phyloP scores from a whole-genome alignment of 2,113 vertebrate genomes.

The Embiotoca jacksoni region DNA sequence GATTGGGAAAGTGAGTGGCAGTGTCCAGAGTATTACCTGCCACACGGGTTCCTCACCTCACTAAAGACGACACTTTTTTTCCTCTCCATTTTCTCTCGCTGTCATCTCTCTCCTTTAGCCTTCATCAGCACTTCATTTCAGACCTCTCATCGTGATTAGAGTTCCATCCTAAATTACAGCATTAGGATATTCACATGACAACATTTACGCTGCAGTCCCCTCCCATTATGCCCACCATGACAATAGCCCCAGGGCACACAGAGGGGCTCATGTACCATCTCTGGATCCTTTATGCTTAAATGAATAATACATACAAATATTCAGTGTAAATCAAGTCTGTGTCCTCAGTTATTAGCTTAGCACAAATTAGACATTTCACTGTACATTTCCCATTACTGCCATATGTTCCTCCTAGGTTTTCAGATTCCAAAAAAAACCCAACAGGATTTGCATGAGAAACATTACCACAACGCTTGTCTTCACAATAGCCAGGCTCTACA shows the following conservation, averaged over 20 bases:
- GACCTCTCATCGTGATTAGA: constrained; percentile 34
- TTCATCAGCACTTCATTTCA: constrained; percentile 37
- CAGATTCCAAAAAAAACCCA: constrained; percentile 14
- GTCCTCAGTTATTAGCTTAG: constrained; percentile 53
- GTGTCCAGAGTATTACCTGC: constrained; percentile 66
- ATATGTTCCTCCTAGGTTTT: constrained; percentile 46
- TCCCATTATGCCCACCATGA: constrained; percentile 69
- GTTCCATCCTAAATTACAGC: constrained; percentile 47
- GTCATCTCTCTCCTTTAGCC: constrained; percentile 30
- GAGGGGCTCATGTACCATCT: constrained; percentile 58
- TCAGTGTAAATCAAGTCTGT: constrained; percentile 59
- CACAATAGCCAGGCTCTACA: constrained; percentile 69
- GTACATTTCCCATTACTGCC: constrained; percentile 38
- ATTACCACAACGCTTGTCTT: constrained; percentile 66
- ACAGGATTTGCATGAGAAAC: constrained; percentile 72
- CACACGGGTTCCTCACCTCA: constrained; percentile 38
- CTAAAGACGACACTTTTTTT: constrained; percentile 25
- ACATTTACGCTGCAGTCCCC: constrained; percentile 67
- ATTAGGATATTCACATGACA: constrained; percentile 65
- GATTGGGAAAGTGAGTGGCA: constrained; percentile 65
- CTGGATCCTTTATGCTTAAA: constrained; percentile 66
- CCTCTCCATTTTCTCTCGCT: constrained; percentile 27
- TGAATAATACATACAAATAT: constrained; percentile 70
- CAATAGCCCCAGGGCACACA: constrained; percentile 68
- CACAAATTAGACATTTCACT: constrained; percentile 54